These are phyloP conservation scores for Porites rus DNA, from an alignment of 92 coral and sea anemone genomes.

Conservation along the genomic window DNA sequence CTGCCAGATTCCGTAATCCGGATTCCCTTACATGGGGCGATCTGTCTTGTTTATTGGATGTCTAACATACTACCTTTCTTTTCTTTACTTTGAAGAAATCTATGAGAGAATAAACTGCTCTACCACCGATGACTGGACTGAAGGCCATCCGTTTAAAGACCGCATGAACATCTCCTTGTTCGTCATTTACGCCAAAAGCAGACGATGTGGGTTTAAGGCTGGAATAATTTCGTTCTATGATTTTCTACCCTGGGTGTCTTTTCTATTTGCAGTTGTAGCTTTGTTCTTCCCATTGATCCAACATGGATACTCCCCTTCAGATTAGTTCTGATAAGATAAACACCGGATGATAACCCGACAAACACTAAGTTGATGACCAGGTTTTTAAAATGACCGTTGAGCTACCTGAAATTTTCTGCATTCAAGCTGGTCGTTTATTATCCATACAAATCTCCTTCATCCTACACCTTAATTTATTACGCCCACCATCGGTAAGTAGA, in stretches of 20 bases:
- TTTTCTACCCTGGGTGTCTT: slow-evolving; percentile 77
- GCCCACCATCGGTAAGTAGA: too few relatives aligned
- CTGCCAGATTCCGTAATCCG: too few relatives aligned
- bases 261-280: slow-evolving; percentile 68
- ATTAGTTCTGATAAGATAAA: too few relatives aligned
- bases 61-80: background rate
- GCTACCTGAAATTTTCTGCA: too few relatives aligned
- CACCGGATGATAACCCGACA: too few relatives aligned
- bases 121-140: slow-evolving; percentile 58
- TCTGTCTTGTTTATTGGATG: too few relatives aligned
- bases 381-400: too few relatives aligned
- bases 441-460: too few relatives aligned
- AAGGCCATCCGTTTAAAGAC: slow-evolving; percentile 68
- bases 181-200: slow-evolving; percentile 66
- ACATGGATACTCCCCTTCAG: background rate
- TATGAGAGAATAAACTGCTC: slow-evolving; percentile 65
- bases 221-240: slow-evolving; percentile 77
- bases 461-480: too few relatives aligned
- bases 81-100: slow-evolving; percentile 44
- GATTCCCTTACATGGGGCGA: too few relatives aligned
- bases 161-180: slow-evolving; percentile 64
- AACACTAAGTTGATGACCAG: too few relatives aligned
- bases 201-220: slow-evolving; percentile 75
- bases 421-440: too few relatives aligned
- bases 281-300: slow-evolving; percentile 72